Percentiles rank a stretch among this genome's conserved stretches.
These are phyloP conservation scores for Ormyrus thymus DNA, from an alignment of 2,888 invertebrate genomes.

Conservation along the genomic window DNA sequence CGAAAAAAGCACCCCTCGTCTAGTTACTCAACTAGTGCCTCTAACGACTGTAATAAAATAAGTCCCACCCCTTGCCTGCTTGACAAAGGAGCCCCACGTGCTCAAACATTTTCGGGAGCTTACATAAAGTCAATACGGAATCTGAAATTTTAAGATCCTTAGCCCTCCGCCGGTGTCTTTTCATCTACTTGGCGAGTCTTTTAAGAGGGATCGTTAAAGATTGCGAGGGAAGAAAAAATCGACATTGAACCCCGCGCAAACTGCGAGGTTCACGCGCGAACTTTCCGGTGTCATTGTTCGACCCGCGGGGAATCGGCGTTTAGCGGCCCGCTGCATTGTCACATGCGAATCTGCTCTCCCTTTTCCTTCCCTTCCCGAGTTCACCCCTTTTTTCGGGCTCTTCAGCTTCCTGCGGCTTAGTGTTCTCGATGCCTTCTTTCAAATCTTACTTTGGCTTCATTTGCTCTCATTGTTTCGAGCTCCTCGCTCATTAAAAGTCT, in stretches of 20 bases:
- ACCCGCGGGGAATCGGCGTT: slow-evolving; percentile 22
- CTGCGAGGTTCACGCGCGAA: slow-evolving; percentile 24
- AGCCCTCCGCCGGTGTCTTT: neutral
- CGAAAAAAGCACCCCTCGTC: neutral
- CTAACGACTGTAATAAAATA: slow-evolving; percentile 52
- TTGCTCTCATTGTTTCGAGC: slow-evolving; percentile 4
- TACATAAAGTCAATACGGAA: slow-evolving; percentile 44
- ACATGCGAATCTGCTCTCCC: neutral
- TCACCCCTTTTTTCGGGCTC: slow-evolving; percentile 21
- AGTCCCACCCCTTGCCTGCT: neutral
- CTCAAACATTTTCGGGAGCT: slow-evolving; percentile 41
- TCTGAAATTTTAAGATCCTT: slow-evolving; percentile 51
- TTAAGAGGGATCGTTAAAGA: slow-evolving; percentile 50
- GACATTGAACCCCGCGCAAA: neutral
- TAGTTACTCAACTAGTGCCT: slow-evolving; percentile 48
- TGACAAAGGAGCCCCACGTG: neutral
- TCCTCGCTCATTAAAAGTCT: no score
- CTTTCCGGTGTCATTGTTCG: slow-evolving; percentile 48
- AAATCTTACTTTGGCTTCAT: slow-evolving; percentile 27
- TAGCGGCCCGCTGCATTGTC: slow-evolving; percentile 44
- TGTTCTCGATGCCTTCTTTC: slow-evolving; percentile 1
- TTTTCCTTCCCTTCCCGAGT: neutral
- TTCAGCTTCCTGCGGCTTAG: neutral
- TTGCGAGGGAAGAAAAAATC: slow-evolving; percentile 37
- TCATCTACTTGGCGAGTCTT: slow-evolving; percentile 20